Evolutionary conservation across 1,140 invertebrate species (phyloP).

Genomic region (Diachasma alloeum): DNA sequence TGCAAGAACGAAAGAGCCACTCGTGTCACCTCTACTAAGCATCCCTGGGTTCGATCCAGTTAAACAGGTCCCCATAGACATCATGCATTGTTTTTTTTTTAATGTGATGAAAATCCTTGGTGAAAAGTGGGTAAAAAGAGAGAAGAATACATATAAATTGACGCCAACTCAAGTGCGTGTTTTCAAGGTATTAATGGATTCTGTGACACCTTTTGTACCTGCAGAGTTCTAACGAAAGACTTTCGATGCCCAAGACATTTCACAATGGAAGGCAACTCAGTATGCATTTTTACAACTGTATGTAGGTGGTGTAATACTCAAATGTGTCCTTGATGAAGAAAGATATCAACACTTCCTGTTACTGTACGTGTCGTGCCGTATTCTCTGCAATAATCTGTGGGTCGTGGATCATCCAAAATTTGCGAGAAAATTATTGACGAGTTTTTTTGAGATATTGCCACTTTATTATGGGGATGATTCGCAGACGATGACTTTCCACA

Average conservation of each 20-base stretch:
- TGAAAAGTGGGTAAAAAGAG: background rate
- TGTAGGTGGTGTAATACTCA: background rate
- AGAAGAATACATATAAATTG: background rate
- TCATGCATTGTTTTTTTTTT: background rate
- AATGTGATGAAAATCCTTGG: background rate
- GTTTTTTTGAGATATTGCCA: conserved; percentile 29
- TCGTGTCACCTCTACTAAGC: background rate
- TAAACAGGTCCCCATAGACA: background rate
- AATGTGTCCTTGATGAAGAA: background rate
- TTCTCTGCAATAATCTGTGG: background rate
- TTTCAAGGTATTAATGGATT: background rate
- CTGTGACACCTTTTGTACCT: background rate
- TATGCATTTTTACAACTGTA: background rate
- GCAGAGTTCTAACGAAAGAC: background rate
- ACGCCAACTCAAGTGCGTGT: background rate
- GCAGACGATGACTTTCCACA: conserved; percentile 35
- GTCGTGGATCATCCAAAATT: background rate
- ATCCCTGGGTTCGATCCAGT: background rate
- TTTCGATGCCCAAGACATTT: background rate
- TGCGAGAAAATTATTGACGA: background rate
- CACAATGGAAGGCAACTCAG: background rate
- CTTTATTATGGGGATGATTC: conserved; percentile 25
- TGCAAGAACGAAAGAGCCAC: background rate
- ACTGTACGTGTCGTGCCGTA: background rate
- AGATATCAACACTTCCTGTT: background rate